phyloP scores from a whole-genome alignment of 2,888 invertebrate species.

The Chrysolina haemoptera region DNA sequence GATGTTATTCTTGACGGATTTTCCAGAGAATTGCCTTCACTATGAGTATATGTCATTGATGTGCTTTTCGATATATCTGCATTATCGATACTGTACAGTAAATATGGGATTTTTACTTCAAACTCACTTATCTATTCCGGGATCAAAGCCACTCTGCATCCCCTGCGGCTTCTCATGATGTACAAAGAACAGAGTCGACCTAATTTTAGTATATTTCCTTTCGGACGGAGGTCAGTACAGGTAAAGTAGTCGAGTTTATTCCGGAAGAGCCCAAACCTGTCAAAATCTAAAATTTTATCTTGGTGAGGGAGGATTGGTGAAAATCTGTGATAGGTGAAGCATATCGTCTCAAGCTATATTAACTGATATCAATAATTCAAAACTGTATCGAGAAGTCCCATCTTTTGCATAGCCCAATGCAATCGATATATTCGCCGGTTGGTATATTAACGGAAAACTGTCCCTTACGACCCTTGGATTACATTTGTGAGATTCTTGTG shows the following conservation, averaged over 20 bases:
- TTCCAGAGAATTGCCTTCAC: too few species aligned
- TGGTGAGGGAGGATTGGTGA: too few species aligned
- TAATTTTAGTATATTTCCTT: background rate
- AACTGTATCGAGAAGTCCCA: too few species aligned
- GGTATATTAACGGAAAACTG: too few species aligned
- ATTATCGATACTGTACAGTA: background rate
- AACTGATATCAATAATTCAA: too few species aligned
- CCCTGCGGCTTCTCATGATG: background rate
- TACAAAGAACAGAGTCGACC: background rate
- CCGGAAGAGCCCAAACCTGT: background rate
- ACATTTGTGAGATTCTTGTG: too few species aligned
- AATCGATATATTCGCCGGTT: too few species aligned
- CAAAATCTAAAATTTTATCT: background rate
- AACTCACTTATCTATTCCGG: background rate
- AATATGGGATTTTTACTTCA: background rate
- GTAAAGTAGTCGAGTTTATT: background rate
- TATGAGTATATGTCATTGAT: background rate
- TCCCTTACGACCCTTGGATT: too few species aligned
- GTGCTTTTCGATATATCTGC: background rate
- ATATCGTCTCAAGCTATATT: too few species aligned
- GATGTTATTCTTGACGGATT: background rate
- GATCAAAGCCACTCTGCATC: slow-evolving; percentile 17
- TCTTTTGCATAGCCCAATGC: too few species aligned
- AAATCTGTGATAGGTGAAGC: too few species aligned
- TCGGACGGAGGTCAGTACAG: background rate